Base-by-base conservation (phyloP, 2,797 vertebrate species). In the Vireo griseus region DNA sequence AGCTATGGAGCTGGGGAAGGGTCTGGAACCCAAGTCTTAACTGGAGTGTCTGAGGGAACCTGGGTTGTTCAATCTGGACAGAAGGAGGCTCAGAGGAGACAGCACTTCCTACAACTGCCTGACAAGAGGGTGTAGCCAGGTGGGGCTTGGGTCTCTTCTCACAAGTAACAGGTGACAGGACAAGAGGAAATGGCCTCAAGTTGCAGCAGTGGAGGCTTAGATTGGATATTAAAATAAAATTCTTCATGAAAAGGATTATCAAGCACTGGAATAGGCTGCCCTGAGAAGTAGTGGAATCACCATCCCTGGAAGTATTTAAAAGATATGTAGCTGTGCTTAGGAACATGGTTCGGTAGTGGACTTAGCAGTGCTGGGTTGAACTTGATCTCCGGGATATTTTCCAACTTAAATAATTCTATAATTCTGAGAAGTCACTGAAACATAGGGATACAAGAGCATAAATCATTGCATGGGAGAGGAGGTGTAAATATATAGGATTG, bases 111-210 rank as follows among this genome's bases (percentile, higher is more conserved):
- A 3, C 6, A 10, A 0, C 10, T 76, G 4, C 37, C 15, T 51
- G 57, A 45, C 28, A 33, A 22, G 21, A 61, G 37, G 10, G 1
- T n/a, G 21, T 16, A n/a, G 33, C 0, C 7, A 44, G 37, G 4
- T 16, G 21, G 11, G 3, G 2, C 11, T 47, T 0, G 0, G 7
- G 3, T 55, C n/a, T 68, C 40, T 68, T 63, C 8, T 80, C 6
- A 4, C 2, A 4, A 33, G 7, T 47, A 13, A 35, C 18, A 11
- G 35, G 5, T 25, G 50, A 10, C 7, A 35, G 25, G n/a, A 54
- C 5, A 14, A 50, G 48, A 54, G 14, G 3, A 50, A 62, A 16
- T 3, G 5, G 4, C 24, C 12, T 74, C 9, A 40, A 10, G 25
- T 37, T 77, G 59, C 1, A 65, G 1, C 10, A 52, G 7, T 18